Evolutionary conservation across 2,797 vertebrate species (phyloP), one percentile per base, ranked within the genome.

Genomic region (Oreochromis mossambicus): DNA sequence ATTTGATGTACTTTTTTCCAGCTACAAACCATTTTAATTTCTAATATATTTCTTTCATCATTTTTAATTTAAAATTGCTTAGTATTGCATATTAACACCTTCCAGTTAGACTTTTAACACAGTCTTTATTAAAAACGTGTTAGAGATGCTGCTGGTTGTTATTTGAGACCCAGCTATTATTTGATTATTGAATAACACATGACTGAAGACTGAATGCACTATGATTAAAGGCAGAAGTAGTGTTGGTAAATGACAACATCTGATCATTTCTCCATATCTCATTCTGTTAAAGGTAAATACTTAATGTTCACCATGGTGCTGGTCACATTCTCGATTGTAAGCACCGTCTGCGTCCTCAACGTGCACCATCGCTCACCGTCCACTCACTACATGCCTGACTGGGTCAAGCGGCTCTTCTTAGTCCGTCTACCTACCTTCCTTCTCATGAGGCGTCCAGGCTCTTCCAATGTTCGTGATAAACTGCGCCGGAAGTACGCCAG

Each of bases 251-350:
- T 56, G 26, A 6, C 19, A 26, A 48, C 10, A 4, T 46, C 38
- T 29, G 38, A 48, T 26, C 51, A 3, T 78, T 51, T 77, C 4
- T 89, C 6, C 17, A 0, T 56, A 4, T 80, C 4, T 82, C 13
- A 11, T 6, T 78, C n/a, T 86, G 54, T 86, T 17, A 4, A 73
- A 96, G 96, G 97, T 81, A 97, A 97, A 93, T 97, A 97, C 93
- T 89, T 97, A 89, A 97, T 97, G 96, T 97, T 97, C 88, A 96
- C 97, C 80, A 97, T 97, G 97, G 96, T 97, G 26, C 87, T 97
- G 84, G 97, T 97, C 76, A 97, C 96, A 10, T 97, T 97, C 88
- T 96, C 96, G 46, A 97, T 89, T 3, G 96, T 97, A 70, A 94
- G 94, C 78, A 95, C 93, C 1, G 97, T 96, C 84, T 97, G 96